Evolutionary conservation across 2,888 invertebrate genomes (phyloP).

Genomic region (Enchytraeus crypticus): DNA sequence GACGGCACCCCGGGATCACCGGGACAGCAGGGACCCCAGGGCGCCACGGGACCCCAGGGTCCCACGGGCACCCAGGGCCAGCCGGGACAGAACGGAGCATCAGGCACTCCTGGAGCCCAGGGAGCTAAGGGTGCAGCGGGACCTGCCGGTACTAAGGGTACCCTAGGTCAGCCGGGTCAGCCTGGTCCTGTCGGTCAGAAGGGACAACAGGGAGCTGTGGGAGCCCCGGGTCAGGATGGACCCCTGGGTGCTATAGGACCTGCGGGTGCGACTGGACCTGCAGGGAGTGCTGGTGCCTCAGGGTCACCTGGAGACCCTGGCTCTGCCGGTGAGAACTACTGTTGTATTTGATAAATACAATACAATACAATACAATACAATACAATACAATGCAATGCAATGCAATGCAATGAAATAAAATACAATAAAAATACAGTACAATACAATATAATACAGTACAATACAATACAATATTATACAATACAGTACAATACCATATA

Average conservation of each 20-base stretch:
- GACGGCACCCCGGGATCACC: conserved; percentile 6
- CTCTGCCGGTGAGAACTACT: background rate
- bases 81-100: conserved; percentile 37
- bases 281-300: conserved; percentile 2
- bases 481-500: no score
- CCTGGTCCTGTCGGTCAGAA: conserved; percentile 4
- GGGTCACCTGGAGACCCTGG: conserved; percentile 10
- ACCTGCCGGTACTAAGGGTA: conserved; percentile 5
- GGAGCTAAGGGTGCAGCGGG: conserved; percentile 12
- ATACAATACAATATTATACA: no score
- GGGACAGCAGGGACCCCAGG: conserved; percentile 1
- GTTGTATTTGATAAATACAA: no score
- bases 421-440: no score
- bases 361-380: no score
- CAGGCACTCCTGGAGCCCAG: conserved; percentile 13
- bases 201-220: conserved; percentile 4
- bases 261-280: conserved; percentile 8
- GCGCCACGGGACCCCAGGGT: conserved; percentile 2
- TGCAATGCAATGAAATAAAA: no score
- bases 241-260: background rate
- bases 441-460: no score
- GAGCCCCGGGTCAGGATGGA: conserved; percentile 8
- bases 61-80: conserved; percentile 53
- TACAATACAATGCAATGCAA: no score
- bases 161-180: conserved; percentile 6